phyloP scores from a whole-genome alignment of 2,113 vertebrate species.

The Cephalophus harveyi region DNA sequence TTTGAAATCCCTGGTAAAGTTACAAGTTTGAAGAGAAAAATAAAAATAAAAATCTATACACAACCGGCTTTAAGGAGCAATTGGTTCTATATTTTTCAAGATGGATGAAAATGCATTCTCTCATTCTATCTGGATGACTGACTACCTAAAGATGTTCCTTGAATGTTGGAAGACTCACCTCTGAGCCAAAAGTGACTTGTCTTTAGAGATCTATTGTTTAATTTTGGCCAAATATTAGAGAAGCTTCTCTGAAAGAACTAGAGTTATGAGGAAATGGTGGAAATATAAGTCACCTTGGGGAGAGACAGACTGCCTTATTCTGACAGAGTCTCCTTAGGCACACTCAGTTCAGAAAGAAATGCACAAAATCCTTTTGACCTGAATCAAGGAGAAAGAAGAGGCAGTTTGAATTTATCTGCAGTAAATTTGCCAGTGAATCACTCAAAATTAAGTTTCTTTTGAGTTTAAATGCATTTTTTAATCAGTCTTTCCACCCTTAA shows the following conservation, averaged over 20 bases:
- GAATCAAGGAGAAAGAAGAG: neutral
- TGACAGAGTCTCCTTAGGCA: neutral
- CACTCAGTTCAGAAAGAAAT: neutral
- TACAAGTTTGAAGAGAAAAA: slow-evolving; percentile 5
- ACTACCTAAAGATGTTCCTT: neutral
- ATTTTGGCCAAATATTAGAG: neutral
- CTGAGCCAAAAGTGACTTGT: neutral
- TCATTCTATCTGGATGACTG: neutral
- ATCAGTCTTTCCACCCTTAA: neutral
- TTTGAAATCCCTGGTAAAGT: neutral
- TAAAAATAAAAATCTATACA: neutral
- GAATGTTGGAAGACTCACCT: neutral
- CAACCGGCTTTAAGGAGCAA: neutral
- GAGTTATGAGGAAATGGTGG: neutral
- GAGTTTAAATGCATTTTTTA: neutral
- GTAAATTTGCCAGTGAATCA: neutral
- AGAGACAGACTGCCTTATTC: neutral
- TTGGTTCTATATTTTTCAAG: neutral
- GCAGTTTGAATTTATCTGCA: neutral
- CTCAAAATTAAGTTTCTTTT: slow-evolving; percentile 11
- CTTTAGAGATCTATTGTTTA: neutral
- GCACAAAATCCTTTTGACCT: neutral
- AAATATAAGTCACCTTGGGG: neutral
- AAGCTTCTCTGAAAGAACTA: neutral
- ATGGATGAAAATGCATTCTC: neutral